Evolutionary conservation across 2,888 invertebrate genomes (phyloP).

Genomic region (Pachliopta kotzebuea): DNA sequence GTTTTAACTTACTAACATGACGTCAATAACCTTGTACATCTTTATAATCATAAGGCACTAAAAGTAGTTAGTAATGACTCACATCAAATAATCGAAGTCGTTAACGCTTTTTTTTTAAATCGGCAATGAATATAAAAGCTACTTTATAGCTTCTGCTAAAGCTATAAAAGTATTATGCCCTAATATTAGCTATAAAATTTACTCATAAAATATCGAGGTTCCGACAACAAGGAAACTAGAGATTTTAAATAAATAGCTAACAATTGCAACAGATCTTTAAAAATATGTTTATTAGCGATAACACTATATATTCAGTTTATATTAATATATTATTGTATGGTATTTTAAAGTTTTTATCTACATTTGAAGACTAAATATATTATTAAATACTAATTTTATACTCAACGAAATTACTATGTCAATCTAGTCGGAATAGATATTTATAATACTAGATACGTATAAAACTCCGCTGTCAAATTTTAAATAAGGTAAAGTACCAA

Average conservation of each 20-base stretch:
- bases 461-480: too few relatives aligned
- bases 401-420: too few relatives aligned
- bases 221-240: conserved; percentile 8
- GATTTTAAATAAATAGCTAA: neutral
- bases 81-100: conserved; percentile 7
- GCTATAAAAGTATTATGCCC: conserved; percentile 1
- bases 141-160: neutral
- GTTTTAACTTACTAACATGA: too few relatives aligned
- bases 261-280: neutral
- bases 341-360: too few relatives aligned
- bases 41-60: conserved; percentile 8
- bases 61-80: conserved; percentile 1
- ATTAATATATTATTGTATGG: too few relatives aligned
- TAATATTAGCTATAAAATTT: conserved; percentile 2
- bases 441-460: too few relatives aligned
- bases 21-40: neutral
- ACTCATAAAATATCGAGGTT: neutral
- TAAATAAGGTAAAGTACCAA: too few relatives aligned
- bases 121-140: conserved; percentile 2
- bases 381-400: too few relatives aligned
- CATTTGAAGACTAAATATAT: too few relatives aligned
- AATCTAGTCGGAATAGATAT: too few relatives aligned
- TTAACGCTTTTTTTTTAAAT: conserved; percentile 8
- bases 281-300: too few relatives aligned
- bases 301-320: too few relatives aligned